phyloP scores from a whole-genome alignment of 1,140 invertebrate species.

The Wiebesia pumilae region DNA sequence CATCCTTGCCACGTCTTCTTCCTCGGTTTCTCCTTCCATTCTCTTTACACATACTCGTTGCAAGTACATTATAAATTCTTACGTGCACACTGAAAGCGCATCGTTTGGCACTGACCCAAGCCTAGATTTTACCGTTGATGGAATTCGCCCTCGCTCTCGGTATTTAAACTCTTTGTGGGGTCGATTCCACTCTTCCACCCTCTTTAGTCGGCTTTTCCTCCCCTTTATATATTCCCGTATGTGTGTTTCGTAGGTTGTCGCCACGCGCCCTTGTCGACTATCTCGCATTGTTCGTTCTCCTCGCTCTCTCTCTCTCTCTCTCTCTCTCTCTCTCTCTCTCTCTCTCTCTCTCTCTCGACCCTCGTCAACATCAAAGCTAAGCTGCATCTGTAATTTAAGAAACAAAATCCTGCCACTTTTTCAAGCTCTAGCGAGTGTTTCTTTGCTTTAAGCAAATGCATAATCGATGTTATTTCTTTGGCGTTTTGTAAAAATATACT shows the following conservation, averaged over 20 bases:
- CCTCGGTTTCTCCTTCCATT: not conserved
- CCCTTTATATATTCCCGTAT: not conserved
- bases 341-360: not conserved
- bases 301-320: no score
- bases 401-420: not conserved
- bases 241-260: not conserved
- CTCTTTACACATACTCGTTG: not conserved
- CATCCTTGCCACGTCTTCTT: not conserved
- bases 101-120: constrained; percentile 17
- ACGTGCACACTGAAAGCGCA: not conserved
- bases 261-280: no score
- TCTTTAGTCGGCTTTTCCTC: not conserved
- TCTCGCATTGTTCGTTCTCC: not conserved
- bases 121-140: constrained; percentile 20
- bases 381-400: not conserved
- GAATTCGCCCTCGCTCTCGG: not conserved
- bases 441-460: not conserved
- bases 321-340: not conserved
- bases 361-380: not conserved
- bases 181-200: not conserved
- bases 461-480: not conserved
- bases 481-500: not conserved
- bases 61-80: not conserved
- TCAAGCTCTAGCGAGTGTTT: not conserved
- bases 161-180: constrained; percentile 40